Evolutionary conservation across 2,888 invertebrate species (phyloP).

Genomic region (Diogma glabrata): DNA sequence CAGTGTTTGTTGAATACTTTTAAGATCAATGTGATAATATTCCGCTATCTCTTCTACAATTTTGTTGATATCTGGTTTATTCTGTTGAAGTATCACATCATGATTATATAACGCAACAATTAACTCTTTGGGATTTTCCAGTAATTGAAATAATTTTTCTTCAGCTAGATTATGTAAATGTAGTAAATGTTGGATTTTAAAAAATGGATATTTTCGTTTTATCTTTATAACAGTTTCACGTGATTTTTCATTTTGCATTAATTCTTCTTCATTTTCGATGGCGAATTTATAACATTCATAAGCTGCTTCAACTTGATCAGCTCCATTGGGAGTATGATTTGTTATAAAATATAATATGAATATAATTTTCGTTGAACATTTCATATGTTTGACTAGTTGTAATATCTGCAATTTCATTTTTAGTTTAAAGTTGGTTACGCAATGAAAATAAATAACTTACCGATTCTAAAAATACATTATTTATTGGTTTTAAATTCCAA

Average conservation of each 20-base stretch:
- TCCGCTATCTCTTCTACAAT: slow-evolving; percentile 30
- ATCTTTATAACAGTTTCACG: slow-evolving; percentile 29
- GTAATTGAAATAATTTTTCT: slow-evolving; percentile 30
- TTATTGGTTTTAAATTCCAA: slow-evolving; percentile 34
- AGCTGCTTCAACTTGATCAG: slow-evolving; percentile 35
- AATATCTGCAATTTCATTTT: slow-evolving; percentile 24
- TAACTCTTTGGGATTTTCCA: slow-evolving; percentile 32
- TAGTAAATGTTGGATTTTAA: slow-evolving; percentile 34
- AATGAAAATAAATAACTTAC: slow-evolving; percentile 21
- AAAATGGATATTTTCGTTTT: slow-evolving; percentile 33
- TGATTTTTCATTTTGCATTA: slow-evolving; percentile 21
- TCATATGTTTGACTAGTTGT: slow-evolving; percentile 29
- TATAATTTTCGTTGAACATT: slow-evolving; percentile 28
- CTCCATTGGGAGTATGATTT: slow-evolving; percentile 33
- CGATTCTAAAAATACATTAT: slow-evolving; percentile 36
- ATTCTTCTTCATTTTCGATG: slow-evolving; percentile 23
- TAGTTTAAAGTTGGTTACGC: slow-evolving; percentile 7
- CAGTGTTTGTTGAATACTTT: slow-evolving; percentile 29
- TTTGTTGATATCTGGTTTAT: slow-evolving; percentile 33
- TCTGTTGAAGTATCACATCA: slow-evolving; percentile 29
- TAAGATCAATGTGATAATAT: slow-evolving; percentile 28
- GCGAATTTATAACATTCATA: slow-evolving; percentile 34
- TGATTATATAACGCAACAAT: slow-evolving; percentile 32
- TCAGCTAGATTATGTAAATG: slow-evolving; percentile 31
- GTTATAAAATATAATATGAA: slow-evolving; percentile 33